phyloP scores from a whole-genome alignment of 2,113 vertebrate genomes.

The Varanus salvator region DNA sequence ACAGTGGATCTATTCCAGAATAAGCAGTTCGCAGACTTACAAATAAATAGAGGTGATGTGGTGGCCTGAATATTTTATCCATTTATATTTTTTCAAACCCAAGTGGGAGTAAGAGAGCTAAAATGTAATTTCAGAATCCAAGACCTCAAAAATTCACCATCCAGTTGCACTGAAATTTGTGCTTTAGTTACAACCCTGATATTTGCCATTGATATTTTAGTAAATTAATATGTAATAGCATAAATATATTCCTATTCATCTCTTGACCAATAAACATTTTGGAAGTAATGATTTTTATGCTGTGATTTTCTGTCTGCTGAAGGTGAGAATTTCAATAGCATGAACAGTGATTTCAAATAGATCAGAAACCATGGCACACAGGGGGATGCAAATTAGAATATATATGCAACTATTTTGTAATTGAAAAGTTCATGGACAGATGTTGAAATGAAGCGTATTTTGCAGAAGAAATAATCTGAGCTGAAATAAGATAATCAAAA shows the following conservation, averaged over 20 bases:
- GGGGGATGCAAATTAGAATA: neutral
- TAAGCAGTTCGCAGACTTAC: constrained; percentile 10
- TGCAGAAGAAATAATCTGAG: neutral
- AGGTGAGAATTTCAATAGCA: neutral
- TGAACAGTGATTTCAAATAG: neutral
- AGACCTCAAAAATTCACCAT: neutral
- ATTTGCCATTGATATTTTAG: neutral
- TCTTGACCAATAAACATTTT: neutral
- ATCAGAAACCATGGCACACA: neutral
- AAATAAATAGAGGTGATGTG: neutral
- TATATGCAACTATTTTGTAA: neutral
- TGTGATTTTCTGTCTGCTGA: neutral
- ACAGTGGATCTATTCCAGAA: neutral
- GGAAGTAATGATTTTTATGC: neutral
- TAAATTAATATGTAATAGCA: too few relatives aligned
- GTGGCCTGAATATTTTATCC: neutral
- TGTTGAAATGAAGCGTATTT: neutral
- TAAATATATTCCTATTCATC: neutral
- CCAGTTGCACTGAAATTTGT: neutral
- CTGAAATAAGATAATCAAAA: neutral
- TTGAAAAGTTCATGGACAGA: neutral
- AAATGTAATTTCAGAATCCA: neutral
- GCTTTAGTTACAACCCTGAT: neutral
- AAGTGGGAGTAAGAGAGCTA: neutral
- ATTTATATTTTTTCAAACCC: neutral